These are phyloP conservation scores for Agrochola litura DNA, from an alignment of 2,888 invertebrate species.

Conservation along the genomic window DNA sequence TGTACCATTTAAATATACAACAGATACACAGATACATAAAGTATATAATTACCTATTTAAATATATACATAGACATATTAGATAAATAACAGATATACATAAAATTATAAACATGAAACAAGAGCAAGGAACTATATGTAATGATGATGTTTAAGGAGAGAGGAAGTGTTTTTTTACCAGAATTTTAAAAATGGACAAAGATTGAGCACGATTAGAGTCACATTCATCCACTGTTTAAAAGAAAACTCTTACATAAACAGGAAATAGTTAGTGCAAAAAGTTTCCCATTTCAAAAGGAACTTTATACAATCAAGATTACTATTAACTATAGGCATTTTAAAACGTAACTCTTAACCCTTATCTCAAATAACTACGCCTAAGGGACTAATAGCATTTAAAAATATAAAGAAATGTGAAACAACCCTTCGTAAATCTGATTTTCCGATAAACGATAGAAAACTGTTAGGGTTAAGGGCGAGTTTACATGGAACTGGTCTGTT, in stretches of 20 bases:
- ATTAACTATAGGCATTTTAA: constrained; percentile 51
- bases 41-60: too few species aligned
- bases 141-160: too few species aligned
- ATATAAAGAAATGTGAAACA: constrained; percentile 82
- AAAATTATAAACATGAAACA: too few species aligned
- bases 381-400: constrained; percentile 87
- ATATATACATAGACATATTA: too few species aligned
- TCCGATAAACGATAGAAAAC: constrained; percentile 80
- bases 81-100: too few species aligned
- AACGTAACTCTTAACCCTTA: constrained; percentile 70
- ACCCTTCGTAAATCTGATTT: constrained; percentile 81
- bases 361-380: constrained; percentile 78
- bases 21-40: too few species aligned
- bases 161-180: too few species aligned
- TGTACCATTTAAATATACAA: too few species aligned
- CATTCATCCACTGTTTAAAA: too few species aligned
- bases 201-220: too few species aligned
- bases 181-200: too few species aligned
- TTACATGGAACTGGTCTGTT: constrained; percentile 58
- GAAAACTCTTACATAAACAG: not conserved
- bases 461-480: constrained; percentile 69
- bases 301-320: constrained; percentile 36
- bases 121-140: too few species aligned
- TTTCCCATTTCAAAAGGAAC: constrained; percentile 3
- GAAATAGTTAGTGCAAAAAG: not conserved